Percentiles rank a stretch among this genome's conserved stretches.
Evolutionary conservation across 2,797 vertebrate species (phyloP).

Genomic region (Rhinophrynus dorsalis): DNA sequence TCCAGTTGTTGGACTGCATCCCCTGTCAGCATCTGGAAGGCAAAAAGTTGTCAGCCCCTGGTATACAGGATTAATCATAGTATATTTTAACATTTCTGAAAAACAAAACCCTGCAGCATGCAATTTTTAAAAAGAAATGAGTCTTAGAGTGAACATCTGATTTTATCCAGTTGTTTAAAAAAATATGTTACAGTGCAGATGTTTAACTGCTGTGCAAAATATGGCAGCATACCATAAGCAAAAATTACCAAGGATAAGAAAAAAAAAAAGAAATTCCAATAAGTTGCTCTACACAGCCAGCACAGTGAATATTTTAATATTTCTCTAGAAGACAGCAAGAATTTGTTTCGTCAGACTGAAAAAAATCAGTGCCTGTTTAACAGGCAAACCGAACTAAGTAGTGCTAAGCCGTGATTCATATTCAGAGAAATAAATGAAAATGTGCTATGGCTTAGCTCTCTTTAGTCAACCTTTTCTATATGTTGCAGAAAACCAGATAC

Average conservation of each 20-base stretch:
- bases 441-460: constrained; percentile 2
- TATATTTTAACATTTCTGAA: too few species aligned
- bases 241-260: not conserved
- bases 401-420: not conserved
- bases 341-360: constrained; percentile 7
- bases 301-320: constrained; percentile 9
- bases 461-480: not conserved
- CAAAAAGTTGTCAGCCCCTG: too few species aligned
- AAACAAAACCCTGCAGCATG: constrained; percentile 4
- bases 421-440: not conserved
- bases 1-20: too few species aligned
- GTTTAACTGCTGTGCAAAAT: not conserved
- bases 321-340: not conserved
- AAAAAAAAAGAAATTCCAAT: constrained; percentile 6
- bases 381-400: not conserved
- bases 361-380: constrained; percentile 10
- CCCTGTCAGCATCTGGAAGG: too few species aligned
- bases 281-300: not conserved
- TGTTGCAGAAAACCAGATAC: not conserved
- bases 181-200: constrained; percentile 11
- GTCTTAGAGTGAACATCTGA: constrained; percentile 13
- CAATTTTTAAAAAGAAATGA: constrained; percentile 11
- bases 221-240: not conserved
- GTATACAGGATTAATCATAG: too few species aligned
- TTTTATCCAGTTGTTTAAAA: constrained; percentile 22